Percentiles rank a stretch among this genome's conserved stretches.
Evolutionary conservation across 2,797 vertebrate species (phyloP).

Genomic region (Staurois parvus): DNA sequence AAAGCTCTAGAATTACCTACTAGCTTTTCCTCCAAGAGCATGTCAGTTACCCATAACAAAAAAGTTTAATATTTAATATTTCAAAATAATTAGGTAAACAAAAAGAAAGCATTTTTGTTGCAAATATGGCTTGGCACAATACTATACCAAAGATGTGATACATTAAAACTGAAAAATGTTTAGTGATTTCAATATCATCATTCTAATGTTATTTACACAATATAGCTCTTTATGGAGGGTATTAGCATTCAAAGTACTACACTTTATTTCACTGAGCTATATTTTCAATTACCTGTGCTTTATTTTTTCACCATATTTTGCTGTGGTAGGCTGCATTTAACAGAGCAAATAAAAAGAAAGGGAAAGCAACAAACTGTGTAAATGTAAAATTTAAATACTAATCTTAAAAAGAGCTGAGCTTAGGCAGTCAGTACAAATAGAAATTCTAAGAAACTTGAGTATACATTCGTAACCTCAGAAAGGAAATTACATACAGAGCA

Average conservation of each 20-base stretch:
- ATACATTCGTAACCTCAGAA: background rate
- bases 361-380: slow-evolving; percentile 21
- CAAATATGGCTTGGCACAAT: too few species aligned
- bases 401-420: slow-evolving; percentile 14
- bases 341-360: slow-evolving; percentile 31
- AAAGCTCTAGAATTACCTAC: too few species aligned
- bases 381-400: slow-evolving; percentile 7
- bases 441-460: background rate
- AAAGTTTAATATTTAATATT: too few species aligned
- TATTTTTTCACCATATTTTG: slow-evolving; percentile 1
- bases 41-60: too few species aligned
- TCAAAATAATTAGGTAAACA: too few species aligned
- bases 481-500: too few species aligned
- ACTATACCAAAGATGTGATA: too few species aligned
- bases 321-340: slow-evolving; percentile 28
- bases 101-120: too few species aligned
- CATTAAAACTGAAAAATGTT: too few species aligned
- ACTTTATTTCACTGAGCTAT: slow-evolving; percentile 28
- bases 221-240: background rate
- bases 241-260: slow-evolving; percentile 23
- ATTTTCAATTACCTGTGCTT: slow-evolving; percentile 24
- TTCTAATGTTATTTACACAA: background rate
- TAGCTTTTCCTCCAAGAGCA: too few species aligned
- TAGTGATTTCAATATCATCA: too few species aligned
- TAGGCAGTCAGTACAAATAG: background rate